These are phyloP conservation scores for Aplocera efformata DNA, from an alignment of 2,888 invertebrate species.

Conservation along the genomic window DNA sequence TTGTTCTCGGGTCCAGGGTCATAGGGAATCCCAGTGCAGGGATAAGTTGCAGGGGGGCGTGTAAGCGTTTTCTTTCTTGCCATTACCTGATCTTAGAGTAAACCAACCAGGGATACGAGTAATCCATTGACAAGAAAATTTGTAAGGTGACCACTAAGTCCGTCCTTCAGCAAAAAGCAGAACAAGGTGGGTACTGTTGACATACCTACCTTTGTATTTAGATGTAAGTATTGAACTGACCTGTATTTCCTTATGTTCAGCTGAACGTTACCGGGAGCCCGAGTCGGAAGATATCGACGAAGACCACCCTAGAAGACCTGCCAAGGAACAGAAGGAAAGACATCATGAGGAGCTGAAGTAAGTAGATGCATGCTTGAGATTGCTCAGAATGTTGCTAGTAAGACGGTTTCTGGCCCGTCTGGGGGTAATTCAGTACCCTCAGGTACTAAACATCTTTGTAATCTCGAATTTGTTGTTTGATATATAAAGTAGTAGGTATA, in stretches of 20 bases:
- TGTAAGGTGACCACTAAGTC: too few species aligned
- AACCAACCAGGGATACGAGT: too few species aligned
- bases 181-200: background rate
- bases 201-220: background rate
- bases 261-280: constrained; percentile 31
- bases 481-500: too few species aligned
- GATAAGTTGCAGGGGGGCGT: too few species aligned
- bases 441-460: too few species aligned
- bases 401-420: background rate
- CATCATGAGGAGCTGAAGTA: constrained; percentile 56
- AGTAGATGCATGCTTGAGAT: constrained; percentile 17
- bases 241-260: constrained; percentile 32
- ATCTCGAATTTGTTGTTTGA: too few species aligned
- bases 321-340: constrained; percentile 30
- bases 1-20: too few species aligned
- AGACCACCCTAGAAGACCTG: constrained; percentile 30
- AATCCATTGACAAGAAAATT: too few species aligned
- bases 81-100: too few species aligned
- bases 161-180: too few species aligned
- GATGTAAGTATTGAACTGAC: background rate
- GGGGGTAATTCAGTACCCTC: background rate
- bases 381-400: background rate
- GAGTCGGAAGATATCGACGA: constrained; percentile 38
- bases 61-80: too few species aligned
- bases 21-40: too few species aligned